Base-by-base conservation (phyloP, 2,797 vertebrate species). In the Alectoris magna region DNA sequence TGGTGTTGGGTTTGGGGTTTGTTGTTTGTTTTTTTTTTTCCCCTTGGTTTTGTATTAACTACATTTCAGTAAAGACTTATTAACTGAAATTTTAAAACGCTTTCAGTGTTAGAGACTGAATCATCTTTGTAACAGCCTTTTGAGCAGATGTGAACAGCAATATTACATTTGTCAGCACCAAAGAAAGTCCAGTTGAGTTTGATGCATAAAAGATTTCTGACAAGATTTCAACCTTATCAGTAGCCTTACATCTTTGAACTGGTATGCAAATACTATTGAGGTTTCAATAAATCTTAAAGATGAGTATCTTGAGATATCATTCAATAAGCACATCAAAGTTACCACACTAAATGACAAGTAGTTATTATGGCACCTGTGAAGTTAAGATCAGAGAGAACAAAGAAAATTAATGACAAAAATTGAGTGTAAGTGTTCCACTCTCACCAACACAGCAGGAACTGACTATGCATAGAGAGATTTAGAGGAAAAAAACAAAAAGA, bases 261-360 rank as follows among this genome's bases (percentile, higher is more conserved):
- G 24, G 26, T 86, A 86, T 74, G 70, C n/a, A 93, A 94, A 95
- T 94, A 93, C 83, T 91, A 86, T 90, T 44, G 66, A 89, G 59
- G 36, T 10, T 84, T 91, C 58, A 85, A 75, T 80, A 41, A 53
- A 88, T 78, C 70, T 51, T 89, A 13, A 91, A 80, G 72, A 83
- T 89, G 89, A 93, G 76, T 63, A 88, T 87, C 89, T 75, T 75
- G 46, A 94, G 66, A 81, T 62, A 87, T 26, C 16, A 56, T 31
- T 89, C 84, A 83, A 76, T 39, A 89, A 91, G n/a, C 75, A 90
- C 66, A 90, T 86, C 73, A 80, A 89, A 91, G 79, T 92, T 87
- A 85, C 15, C 16, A 78, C 79, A 74, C 51, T 67, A 89, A 91
- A 87, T 72, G 9, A 62, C 55, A 86, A 91, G 69, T 73, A 36